Conservation (phyloP, 2,797 vertebrate species). For the Chiloscyllium punctatum region DNA sequence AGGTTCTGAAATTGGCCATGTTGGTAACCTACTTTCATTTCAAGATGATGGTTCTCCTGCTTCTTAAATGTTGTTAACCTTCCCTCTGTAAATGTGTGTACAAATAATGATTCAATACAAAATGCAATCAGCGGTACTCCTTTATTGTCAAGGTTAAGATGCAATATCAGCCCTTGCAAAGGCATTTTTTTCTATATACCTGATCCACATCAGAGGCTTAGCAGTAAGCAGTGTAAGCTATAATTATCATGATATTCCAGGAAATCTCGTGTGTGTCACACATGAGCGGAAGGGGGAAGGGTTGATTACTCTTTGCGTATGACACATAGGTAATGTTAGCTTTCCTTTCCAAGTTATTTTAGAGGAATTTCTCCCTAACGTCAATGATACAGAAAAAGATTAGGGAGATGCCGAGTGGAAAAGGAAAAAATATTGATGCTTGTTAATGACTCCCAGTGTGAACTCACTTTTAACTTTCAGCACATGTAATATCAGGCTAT, state of each 20-base stretch:
- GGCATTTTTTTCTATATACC: background rate
- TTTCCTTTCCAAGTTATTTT: background rate
- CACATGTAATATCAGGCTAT: background rate
- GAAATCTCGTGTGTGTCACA: background rate
- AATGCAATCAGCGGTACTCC: no score
- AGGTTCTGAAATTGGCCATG: background rate
- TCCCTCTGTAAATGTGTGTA: background rate
- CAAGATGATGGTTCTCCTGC: background rate
- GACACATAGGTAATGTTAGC: background rate
- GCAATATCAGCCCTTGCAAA: background rate
- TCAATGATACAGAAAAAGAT: background rate
- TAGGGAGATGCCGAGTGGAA: background rate
- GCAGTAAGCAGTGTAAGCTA: background rate
- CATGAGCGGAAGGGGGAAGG: background rate
- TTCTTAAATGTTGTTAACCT: background rate
- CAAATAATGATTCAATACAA: background rate
- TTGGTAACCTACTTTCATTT: background rate
- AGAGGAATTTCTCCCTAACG: background rate
- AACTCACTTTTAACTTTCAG: background rate
- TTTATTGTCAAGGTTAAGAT: background rate
- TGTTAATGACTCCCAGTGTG: background rate
- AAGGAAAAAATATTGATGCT: background rate
- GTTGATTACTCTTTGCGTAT: background rate
- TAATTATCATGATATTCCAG: no score
- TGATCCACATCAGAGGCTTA: background rate